Conservation (phyloP, 2,888 invertebrate species). For the Carterocephalus palaemon region DNA sequence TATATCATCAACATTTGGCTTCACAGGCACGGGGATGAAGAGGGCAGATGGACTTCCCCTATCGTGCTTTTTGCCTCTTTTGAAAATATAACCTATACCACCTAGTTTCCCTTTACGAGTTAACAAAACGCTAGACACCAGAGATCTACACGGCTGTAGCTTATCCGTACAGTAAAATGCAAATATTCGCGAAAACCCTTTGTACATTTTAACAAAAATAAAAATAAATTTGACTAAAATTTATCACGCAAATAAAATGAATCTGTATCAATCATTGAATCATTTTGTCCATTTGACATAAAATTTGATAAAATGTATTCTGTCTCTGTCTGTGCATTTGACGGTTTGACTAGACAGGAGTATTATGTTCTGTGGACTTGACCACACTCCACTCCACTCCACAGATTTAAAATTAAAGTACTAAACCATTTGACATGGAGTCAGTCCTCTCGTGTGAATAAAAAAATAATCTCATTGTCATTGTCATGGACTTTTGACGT, state of each 20-base stretch:
- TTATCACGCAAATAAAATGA: conserved; percentile 16
- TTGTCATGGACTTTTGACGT: too few species aligned
- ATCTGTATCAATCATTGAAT: too few species aligned
- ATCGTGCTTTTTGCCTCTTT: conserved; percentile 71
- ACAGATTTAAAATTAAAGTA: too few species aligned
- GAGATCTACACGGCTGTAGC: conserved; percentile 56
- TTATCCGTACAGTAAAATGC: conserved; percentile 59
- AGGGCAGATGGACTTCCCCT: conserved; percentile 79
- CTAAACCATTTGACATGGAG: too few species aligned
- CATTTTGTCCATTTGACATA: too few species aligned
- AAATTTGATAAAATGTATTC: too few species aligned
- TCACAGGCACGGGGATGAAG: conserved; percentile 88
- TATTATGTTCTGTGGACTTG: too few species aligned
- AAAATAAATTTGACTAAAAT: conserved; percentile 23
- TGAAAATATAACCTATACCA: conserved; percentile 73
- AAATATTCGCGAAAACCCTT: conserved; percentile 68
- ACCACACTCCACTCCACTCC: too few species aligned
- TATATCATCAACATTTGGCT: conserved; percentile 85
- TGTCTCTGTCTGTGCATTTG: too few species aligned
- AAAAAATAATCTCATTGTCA: too few species aligned
- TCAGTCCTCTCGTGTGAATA: too few species aligned
- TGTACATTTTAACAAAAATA: conserved; percentile 58
- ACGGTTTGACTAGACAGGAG: too few species aligned
- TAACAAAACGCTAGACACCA: conserved; percentile 55
- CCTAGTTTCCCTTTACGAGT: conserved; percentile 53